Evolutionary conservation across 2,113 vertebrate species (phyloP), one percentile per base, ranked within the genome.

Genomic region (Clupea harengus): DNA sequence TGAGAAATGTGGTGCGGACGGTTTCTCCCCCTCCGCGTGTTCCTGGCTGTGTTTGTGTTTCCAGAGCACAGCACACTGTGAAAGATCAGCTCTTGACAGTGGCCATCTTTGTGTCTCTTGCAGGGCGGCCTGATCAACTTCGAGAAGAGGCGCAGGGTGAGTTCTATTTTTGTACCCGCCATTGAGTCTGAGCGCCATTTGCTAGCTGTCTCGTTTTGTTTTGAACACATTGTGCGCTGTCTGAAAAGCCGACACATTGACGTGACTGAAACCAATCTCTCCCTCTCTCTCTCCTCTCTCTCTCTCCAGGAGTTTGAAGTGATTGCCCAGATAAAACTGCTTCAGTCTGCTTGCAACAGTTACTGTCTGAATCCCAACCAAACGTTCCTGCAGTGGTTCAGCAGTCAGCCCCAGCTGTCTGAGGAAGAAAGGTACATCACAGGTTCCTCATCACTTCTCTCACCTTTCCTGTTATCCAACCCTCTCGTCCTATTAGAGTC

Each of bases 121-220:
- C 93, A 99, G 98, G 96, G 96, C 45, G 97, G 97, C 22, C 94
- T 99, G 90, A 97, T 98, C 89, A 99, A 99, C 93, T 98, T 99
- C 89, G 98, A 99, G 89, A 99, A 99, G 94, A 96, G 97, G 87
- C 95, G 97, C 91, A 95, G 92, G 95, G 98, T 99, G 90, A 96
- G 96, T 86, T 47, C 0, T 28, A 47, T 44, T 20, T 57, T 54
- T 25, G 18, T 4, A 39, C 28, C 10, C 49, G 13, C 47, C 46
- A 32, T 13, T 32, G 81, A 46, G 81, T 52, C 18, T 45, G 18
- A 64, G 13, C 17, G 20, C 28, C 67, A 7, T 32, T 20, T 84
- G 67, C 6, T 57, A 2, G 3, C 57, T 6, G 44, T 25, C 32
- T 72, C 32, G 25, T 32, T 25, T 72, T 11, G 64, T 28, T 8